Conservation (phyloP, 2,888 invertebrate species). For the Drosophila parthenogenetica region DNA sequence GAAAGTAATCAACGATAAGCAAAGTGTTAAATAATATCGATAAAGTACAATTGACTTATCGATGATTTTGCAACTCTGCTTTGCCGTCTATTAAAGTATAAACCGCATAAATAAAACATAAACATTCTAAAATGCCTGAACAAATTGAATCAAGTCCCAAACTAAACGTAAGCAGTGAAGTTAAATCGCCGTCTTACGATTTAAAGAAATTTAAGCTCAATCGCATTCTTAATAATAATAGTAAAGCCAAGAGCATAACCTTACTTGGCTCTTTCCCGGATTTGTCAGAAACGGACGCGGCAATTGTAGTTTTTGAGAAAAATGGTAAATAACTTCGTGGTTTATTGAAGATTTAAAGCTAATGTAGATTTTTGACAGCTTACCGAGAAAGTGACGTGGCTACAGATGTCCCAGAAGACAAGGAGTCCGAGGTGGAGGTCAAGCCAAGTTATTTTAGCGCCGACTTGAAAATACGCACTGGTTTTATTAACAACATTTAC, state of each 20-base stretch:
- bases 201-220: conserved; percentile 89
- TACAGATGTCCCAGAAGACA: conserved; percentile 38
- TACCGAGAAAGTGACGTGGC: conserved; percentile 87
- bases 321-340: conserved; percentile 85
- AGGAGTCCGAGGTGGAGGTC: conserved; percentile 15
- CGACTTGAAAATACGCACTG: conserved; percentile 87
- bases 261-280: conserved; percentile 89
- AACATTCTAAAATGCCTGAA: conserved; percentile 45
- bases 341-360: too few relatives aligned
- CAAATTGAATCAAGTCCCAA: conserved; percentile 42
- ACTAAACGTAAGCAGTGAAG: conserved; percentile 49
- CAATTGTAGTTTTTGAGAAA: conserved; percentile 92
- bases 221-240: conserved; percentile 90
- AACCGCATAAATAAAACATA: conserved; percentile 30
- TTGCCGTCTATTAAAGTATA: conserved; percentile 20
- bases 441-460: conserved; percentile 86
- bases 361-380: conserved; percentile 69
- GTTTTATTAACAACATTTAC: conserved; percentile 94
- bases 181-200: conserved; percentile 81
- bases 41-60: neutral
- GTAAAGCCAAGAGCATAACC: conserved; percentile 88
- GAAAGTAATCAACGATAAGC: too few relatives aligned
- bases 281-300: conserved; percentile 86
- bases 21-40: neutral
- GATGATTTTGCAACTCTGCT: neutral